Base-by-base conservation (phyloP, 2,797 vertebrate genomes). In the Neosilurus mollespiculum region DNA sequence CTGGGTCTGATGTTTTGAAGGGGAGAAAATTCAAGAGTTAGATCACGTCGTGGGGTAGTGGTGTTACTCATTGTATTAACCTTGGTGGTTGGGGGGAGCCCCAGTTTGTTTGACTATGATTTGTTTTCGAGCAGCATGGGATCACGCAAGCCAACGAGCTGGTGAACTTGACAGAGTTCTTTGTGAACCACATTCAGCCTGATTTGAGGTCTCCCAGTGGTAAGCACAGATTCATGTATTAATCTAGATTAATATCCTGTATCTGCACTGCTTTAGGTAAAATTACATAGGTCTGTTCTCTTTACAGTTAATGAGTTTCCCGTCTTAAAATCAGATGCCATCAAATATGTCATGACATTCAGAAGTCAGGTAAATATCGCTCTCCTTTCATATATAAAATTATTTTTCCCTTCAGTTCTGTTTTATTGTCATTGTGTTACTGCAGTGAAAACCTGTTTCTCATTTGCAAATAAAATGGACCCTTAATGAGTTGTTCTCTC, bases 271-370 rank as follows among this genome's bases (percentile, higher is more conserved):
- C 37, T 9, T 2, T 7, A 1, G n/a, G 9, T 75, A 0, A 56
- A 58, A 3, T 65, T 56, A 51, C 51, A 9, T n/a, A 16, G 61
- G 4, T 22, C 34, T 82, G 24, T 85, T 87, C 49, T 59, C 5
- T 82, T 91, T 85, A 80, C 90, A 99, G 98, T 99, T 85, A 99
- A 99, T 85, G 98, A 99, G 91, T 99, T 98, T 91, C 98, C 98
- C 78, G 98, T 99, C 81, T 94, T 99, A 89, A 99, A 99, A 93
- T 96, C 98, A 84, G 98, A 99, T 89, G 98, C 97, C 80, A 98
- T 99, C 88, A 99, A 99, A 89, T 99, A 99, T 61, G 96, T 98
- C 73, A 99, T 99, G 98, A 99, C 98, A 92, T 99, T 99, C 93
- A 97, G 98, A 90, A 99, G 96, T 90, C 97, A 99, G 93, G 98